Evolutionary conservation across 2,113 vertebrate genomes (phyloP).

Genomic region (Clinocottus analis): DNA sequence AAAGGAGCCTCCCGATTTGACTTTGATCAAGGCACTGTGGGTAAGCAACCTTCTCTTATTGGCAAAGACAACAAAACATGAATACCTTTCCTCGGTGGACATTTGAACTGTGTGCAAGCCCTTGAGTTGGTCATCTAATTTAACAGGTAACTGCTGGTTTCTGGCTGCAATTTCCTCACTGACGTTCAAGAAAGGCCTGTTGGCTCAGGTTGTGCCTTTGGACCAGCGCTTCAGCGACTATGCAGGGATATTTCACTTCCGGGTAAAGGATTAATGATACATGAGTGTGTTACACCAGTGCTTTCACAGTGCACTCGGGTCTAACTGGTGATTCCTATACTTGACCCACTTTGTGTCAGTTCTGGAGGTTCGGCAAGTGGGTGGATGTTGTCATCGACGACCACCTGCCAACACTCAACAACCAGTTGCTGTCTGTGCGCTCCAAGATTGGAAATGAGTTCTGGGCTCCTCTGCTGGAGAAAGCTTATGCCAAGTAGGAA

Average conservation of each 20-base stretch:
- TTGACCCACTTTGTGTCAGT: constrained; percentile 50
- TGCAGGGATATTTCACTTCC: constrained; percentile 69
- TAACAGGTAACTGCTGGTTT: constrained; percentile 67
- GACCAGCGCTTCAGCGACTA: constrained; percentile 57
- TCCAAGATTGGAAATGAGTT: constrained; percentile 69
- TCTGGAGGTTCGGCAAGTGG: constrained; percentile 81
- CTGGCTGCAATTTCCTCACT: constrained; percentile 54
- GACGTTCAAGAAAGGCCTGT: constrained; percentile 32
- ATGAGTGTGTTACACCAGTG: neutral
- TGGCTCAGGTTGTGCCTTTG: constrained; percentile 54
- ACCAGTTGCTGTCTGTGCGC: constrained; percentile 58
- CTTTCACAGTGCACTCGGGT: neutral
- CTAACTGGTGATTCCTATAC: neutral
- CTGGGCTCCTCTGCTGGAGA: constrained; percentile 80
- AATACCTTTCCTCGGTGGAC: neutral
- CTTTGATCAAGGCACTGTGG: constrained; percentile 42
- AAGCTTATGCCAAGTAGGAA: constrained; percentile 77
- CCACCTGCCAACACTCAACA: constrained; percentile 58
- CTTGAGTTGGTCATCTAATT: neutral
- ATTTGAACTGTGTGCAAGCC: neutral
- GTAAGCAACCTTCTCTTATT: neutral
- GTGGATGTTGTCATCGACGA: constrained; percentile 81
- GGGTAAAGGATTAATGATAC: constrained; percentile 30
- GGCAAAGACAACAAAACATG: neutral
- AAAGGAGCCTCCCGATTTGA: constrained; percentile 58